Conservation (phyloP, 2,888 invertebrate genomes). For the Priocnemis perturbator region DNA sequence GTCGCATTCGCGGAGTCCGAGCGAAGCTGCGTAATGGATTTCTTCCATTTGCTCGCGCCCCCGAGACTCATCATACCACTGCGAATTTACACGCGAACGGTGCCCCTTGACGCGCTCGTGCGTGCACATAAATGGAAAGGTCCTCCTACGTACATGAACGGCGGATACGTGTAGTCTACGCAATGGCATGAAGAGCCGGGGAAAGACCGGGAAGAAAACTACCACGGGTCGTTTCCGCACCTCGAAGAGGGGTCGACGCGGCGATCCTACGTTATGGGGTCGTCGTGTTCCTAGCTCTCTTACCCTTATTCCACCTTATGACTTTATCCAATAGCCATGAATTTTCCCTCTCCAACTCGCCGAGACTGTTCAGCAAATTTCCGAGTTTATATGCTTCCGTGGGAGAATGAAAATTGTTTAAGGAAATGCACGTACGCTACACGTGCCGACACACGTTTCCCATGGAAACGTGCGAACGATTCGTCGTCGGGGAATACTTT, state of each 20-base stretch:
- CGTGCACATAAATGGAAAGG: slow-evolving; percentile 16
- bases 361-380: neutral
- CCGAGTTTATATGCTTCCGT: neutral
- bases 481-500: too few relatives aligned
- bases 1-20: slow-evolving; percentile 14
- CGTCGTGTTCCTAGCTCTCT: slow-evolving; percentile 24
- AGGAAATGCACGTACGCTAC: too few relatives aligned
- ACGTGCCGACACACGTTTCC: too few relatives aligned
- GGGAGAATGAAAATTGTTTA: too few relatives aligned
- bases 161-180: slow-evolving; percentile 16
- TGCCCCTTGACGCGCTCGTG: slow-evolving; percentile 7
- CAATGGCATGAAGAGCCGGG: slow-evolving; percentile 19
- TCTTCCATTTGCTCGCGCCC: slow-evolving; percentile 44
- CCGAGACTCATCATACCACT: slow-evolving; percentile 23
- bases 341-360: slow-evolving; percentile 20
- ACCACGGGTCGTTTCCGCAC: slow-evolving; percentile 42
- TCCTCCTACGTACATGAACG: slow-evolving; percentile 6
- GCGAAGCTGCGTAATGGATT: slow-evolving; percentile 46
- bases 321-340: slow-evolving; percentile 48
- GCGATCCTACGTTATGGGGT: slow-evolving; percentile 41
- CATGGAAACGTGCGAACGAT: too few relatives aligned
- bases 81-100: slow-evolving; percentile 41
- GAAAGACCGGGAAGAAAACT: slow-evolving; percentile 33
- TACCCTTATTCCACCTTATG: slow-evolving; percentile 47
- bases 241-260: slow-evolving; percentile 31